A percentile compares a stretch with the other conserved stretches of the same genome.
Conservation (phyloP, 2,113 vertebrate species). For the Ochotona curzoniae region DNA sequence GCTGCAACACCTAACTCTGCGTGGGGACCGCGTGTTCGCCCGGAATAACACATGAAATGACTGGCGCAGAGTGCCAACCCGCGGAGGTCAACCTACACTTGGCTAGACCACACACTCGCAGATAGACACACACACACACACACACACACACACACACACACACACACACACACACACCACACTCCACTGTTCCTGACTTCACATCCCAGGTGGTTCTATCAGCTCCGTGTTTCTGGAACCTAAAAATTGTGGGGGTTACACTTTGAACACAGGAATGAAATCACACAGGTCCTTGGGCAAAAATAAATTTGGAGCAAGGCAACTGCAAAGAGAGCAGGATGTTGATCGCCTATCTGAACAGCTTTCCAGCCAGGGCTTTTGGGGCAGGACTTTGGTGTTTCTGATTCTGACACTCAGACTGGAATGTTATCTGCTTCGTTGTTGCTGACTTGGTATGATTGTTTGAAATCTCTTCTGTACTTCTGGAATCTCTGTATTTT, state of each 20-base stretch:
- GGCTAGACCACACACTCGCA: conserved; percentile 76
- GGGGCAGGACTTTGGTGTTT: conserved; percentile 72
- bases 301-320: conserved; percentile 61
- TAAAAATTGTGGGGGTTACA: conserved; percentile 70
- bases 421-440: conserved; percentile 80
- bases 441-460: conserved; percentile 82
- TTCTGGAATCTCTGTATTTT: conserved; percentile 81
- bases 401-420: conserved; percentile 75
- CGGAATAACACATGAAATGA: conserved; percentile 92
- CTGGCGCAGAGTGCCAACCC: neutral
- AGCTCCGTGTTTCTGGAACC: conserved; percentile 78
- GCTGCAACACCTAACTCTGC: conserved; percentile 95
- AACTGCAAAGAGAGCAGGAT: conserved; percentile 77
- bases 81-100: conserved; percentile 63
- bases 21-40: conserved; percentile 93
- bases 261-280: conserved; percentile 69
- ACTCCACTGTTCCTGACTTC: conserved; percentile 76
- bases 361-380: conserved; percentile 73
- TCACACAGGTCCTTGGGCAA: conserved; percentile 65
- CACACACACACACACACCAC: conserved; percentile 63
- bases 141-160: too few relatives aligned
- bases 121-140: too few relatives aligned
- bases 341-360: conserved; percentile 69
- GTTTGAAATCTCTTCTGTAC: conserved; percentile 81
- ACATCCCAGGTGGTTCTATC: conserved; percentile 76